Base-by-base conservation (phyloP, 2,888 invertebrate species). In the Ichneumon xanthorius region DNA sequence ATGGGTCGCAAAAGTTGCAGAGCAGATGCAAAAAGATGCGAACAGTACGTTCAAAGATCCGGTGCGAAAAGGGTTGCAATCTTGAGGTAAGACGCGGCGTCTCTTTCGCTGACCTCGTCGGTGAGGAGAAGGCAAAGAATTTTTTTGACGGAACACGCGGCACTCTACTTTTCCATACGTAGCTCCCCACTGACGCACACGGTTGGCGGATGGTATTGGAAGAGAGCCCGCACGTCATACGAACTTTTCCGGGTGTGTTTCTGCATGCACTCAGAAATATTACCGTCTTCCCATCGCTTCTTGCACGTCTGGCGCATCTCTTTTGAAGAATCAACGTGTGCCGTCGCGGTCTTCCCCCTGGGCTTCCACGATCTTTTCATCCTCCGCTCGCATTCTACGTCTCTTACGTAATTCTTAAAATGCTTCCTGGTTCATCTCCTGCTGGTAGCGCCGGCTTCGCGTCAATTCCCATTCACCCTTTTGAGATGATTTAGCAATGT, bases 261-360 rank as follows among this genome's bases (percentile, higher is more conserved):
- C 48, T 53, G 22, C 33, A 50, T 70, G 78, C 84, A 78, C 84
- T 84, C 80, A 81, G 72, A 81, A 81, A 86, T 84, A 84, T 86
- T 86, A 81, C 79, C 84, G 81, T 78, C 68, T 37, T 75, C 75
- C 63, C 68, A 65, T 77, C 75, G 50, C 63, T 40, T 40, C 80
- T 26, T 30, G 71, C 61, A 40, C 19, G 37, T 67, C 48, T 72
- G 22, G 33, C 19, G n/a, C 58, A 5, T 61, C 30, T 9, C 67
- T 67, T 68, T 67, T 67, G 37, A 33, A 19, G 72, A 48, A 78
- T 82, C 72, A 82, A 82, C 81, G 81, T 30, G 81, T 22, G 30
- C 19, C 40, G n/a, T n/a, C n/a, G n/a, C n/a, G n/a, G 50, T 30
- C 11, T 40, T n/a, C 53, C 26, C 26, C 33, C 26, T 33, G 26